A percentile compares a stretch with the other conserved stretches of the same genome.
Evolutionary conservation across 1,140 invertebrate species (phyloP).

Genomic region (Microplitis demolitor): DNA sequence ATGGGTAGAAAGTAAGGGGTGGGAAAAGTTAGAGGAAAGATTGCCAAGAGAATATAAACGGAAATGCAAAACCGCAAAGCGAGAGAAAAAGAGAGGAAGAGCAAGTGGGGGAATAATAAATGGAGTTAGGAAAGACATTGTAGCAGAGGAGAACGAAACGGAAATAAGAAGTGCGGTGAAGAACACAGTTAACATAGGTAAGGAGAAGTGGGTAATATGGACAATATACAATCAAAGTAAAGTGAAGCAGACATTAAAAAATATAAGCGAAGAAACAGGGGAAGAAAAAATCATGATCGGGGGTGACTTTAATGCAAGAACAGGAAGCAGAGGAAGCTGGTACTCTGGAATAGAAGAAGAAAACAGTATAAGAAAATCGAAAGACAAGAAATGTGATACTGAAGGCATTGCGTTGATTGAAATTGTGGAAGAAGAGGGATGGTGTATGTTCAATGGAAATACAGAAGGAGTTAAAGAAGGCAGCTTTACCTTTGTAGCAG

Average conservation of each 20-base stretch:
- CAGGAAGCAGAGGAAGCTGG: conserved; percentile 12
- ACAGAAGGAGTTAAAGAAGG: conserved; percentile 23
- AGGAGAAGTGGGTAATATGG: conserved; percentile 6
- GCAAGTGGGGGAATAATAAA: conserved; percentile 23
- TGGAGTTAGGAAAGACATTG: conserved; percentile 14
- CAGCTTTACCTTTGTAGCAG: conserved; percentile 17
- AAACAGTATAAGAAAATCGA: conserved; percentile 13
- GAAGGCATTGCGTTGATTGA: conserved; percentile 20
- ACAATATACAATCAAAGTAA: conserved; percentile 1
- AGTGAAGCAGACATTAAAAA: background rate
- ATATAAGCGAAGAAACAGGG: conserved; percentile 2
- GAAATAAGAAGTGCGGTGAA: conserved; percentile 1
- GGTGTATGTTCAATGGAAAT: conserved; percentile 28
- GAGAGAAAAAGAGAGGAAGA: conserved; percentile 27
- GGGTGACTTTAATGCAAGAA: conserved; percentile 27
- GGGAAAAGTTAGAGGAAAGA: conserved; percentile 14
- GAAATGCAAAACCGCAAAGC: conserved; percentile 17
- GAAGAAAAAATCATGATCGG: conserved; percentile 7
- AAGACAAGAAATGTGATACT: conserved; percentile 21
- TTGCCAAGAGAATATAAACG: conserved; percentile 16
- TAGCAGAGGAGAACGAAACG: background rate
- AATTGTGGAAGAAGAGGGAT: conserved; percentile 22
- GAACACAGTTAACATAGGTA: background rate
- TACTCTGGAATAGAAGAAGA: background rate
- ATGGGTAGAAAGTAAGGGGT: conserved; percentile 29